Conservation (phyloP, 2,113 vertebrate species). For the Zosterops lateralis region DNA sequence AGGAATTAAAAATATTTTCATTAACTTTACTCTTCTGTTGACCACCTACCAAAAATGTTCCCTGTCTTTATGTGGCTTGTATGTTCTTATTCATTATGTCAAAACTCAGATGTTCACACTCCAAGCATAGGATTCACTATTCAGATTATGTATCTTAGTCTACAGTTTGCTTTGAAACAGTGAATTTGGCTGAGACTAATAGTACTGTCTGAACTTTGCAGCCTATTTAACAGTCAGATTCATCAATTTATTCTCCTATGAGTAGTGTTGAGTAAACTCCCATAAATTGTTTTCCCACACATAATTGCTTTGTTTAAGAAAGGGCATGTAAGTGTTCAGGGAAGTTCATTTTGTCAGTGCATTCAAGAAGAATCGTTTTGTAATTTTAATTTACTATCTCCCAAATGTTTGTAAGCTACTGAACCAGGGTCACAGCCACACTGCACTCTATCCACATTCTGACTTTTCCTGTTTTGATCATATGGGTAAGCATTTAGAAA, state of each 20-base stretch:
- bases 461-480: neutral
- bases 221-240: neutral
- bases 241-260: neutral
- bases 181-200: neutral
- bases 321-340: neutral
- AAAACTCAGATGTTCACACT: neutral
- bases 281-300: neutral
- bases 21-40: neutral
- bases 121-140: neutral
- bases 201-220: neutral
- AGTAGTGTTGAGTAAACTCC: neutral
- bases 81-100: neutral
- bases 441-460: neutral
- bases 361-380: neutral
- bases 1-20: neutral
- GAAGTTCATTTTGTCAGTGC: neutral
- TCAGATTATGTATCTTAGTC: neutral
- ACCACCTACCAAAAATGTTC: neutral
- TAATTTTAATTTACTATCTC: neutral
- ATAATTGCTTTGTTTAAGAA: neutral
- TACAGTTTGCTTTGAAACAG: neutral
- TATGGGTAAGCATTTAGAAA: neutral
- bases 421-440: neutral
- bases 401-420: neutral
- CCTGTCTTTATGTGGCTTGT: neutral